phyloP scores from a whole-genome alignment of 2,113 vertebrate species.

The Eonycteris spelaea region DNA sequence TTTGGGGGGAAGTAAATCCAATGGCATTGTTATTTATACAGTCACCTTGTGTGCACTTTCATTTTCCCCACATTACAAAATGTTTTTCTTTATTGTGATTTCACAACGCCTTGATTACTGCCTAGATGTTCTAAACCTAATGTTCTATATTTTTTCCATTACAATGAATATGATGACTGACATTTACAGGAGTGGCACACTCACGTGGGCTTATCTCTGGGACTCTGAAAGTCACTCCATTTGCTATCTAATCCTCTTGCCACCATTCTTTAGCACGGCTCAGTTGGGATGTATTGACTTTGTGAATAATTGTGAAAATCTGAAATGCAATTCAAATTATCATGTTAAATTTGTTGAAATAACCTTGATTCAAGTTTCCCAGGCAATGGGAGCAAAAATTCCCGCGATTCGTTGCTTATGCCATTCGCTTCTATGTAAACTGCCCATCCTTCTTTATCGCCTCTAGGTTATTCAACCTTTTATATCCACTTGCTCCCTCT shows the following conservation, averaged over 20 bases:
- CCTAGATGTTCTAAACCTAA: neutral
- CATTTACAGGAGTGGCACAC: neutral
- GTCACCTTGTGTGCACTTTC: neutral
- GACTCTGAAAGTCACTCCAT: neutral
- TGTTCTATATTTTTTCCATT: neutral
- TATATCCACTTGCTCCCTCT: neutral
- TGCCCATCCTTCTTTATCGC: neutral
- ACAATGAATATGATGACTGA: neutral
- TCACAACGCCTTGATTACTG: neutral
- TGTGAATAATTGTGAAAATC: neutral
- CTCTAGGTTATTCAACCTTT: neutral
- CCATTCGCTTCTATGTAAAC: neutral
- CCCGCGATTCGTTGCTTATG: neutral
- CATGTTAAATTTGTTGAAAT: neutral
- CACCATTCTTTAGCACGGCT: neutral
- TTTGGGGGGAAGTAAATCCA: neutral
- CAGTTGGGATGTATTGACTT: neutral
- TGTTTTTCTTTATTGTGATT: neutral
- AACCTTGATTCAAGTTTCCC: neutral
- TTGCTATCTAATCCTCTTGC: neutral
- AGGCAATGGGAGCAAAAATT: neutral
- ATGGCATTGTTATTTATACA: neutral
- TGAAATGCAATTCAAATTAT: neutral
- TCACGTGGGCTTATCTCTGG: neutral
- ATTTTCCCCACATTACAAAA: neutral